Evolutionary conservation across 2,797 vertebrate species (phyloP), one percentile per base, ranked within the genome.

Genomic region (Paratrypauchen microcephalus): DNA sequence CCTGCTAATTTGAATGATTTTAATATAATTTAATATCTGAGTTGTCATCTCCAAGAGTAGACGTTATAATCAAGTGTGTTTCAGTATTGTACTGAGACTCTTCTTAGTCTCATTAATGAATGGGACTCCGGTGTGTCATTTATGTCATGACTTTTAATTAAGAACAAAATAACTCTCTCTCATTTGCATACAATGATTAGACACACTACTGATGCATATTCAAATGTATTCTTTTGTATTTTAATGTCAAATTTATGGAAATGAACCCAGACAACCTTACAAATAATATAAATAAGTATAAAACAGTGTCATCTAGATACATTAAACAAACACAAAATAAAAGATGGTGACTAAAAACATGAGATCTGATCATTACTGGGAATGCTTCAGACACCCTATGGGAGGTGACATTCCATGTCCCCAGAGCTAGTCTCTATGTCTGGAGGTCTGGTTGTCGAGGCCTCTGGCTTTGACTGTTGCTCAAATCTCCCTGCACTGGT

Each of bases 71-170:
- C 47, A 55, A 45, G 55, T 72, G 28, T 30, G 18, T 54, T 39
- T 47, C 66, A 39, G 13, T 55, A 63, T 15, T 4, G 41, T 16
- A 52, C 61, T 79, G 74, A 62, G 11, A 55, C 70, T 48, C 13
- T 39, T 15, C 19, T 26, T 21, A 26, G 60, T 39, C 45, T 57
- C 66, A 57, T 69, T 80, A 72, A 75, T 71, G 47, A 54, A 45
- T 82, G 60, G 76, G 71, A 76, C 68, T 80, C 36, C 41, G 75
- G 39, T 1, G 73, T 80, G 71, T 66, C 77, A 32, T 23, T 12
- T 13, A 57, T 45, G 41, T 19, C 6, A 72, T 28, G 58, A 39
- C 59, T 71, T 74, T 71, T 69, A 69, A 85, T 84, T 62, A 83
- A 70, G 73, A 36, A 16, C 60, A 18, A 68, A 62, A 55, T 47